Conservation (phyloP, 2,888 invertebrate genomes). For the Ypsolopha sequella region DNA sequence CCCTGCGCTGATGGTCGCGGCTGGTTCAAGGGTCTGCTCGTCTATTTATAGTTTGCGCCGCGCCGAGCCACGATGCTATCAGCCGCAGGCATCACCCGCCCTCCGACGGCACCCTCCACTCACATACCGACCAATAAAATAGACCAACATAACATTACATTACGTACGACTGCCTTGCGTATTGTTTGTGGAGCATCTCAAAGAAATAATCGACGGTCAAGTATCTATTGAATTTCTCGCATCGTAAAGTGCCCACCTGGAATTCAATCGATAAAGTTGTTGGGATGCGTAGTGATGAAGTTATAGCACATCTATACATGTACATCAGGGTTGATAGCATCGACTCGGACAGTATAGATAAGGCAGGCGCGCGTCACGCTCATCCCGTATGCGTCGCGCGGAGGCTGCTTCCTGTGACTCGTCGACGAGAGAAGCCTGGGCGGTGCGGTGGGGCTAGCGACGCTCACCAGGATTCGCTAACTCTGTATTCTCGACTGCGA, state of each 20-base stretch:
- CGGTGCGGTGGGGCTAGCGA: neutral
- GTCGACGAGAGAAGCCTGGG: neutral
- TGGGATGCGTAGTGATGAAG: too few relatives aligned
- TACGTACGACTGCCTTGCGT: neutral
- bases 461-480: slow-evolving; percentile 40
- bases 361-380: slow-evolving; percentile 29
- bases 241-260: neutral
- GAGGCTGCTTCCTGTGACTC: slow-evolving; percentile 50
- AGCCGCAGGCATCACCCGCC: slow-evolving; percentile 40
- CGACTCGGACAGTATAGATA: neutral
- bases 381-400: slow-evolving; percentile 58
- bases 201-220: slow-evolving; percentile 1
- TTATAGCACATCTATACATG: neutral
- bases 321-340: slow-evolving; percentile 1
- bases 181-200: neutral
- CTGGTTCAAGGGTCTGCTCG: slow-evolving; percentile 64
- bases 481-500: slow-evolving; percentile 55
- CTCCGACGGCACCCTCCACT: slow-evolving; percentile 56
- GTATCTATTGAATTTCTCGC: slow-evolving; percentile 2
- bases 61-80: slow-evolving; percentile 55
- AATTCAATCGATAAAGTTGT: neutral
- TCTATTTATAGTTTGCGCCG: slow-evolving; percentile 55
- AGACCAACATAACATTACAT: slow-evolving; percentile 30
- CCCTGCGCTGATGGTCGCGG: slow-evolving; percentile 49
- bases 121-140: slow-evolving; percentile 58